Base-by-base conservation (phyloP, 37 sponge, comb jelly and placozoan species). In the Beroe forskalii region DNA sequence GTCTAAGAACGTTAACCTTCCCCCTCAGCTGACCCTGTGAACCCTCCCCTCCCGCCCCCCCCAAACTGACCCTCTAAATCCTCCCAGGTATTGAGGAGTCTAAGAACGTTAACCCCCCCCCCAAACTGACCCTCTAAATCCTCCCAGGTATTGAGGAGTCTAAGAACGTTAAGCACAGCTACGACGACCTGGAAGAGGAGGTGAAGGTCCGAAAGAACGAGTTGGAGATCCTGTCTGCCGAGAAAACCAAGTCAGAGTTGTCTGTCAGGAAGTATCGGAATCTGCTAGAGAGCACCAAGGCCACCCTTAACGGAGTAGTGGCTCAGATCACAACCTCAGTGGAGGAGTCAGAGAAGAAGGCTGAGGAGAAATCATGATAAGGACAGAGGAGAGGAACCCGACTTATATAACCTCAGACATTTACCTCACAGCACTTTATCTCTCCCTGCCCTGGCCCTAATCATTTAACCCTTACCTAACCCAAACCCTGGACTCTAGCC, bases 111-210 rank as follows among this genome's bases (percentile, higher is more conserved):
- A n/a, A n/a, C n/a, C n/a, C n/a, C n/a, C n/a, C n/a, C n/a, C n/a
- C 55, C 55, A 48, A 48, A 12, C 12, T 6, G 12, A 12, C 6
- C 55, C 55, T 48, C 55, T 48, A 64, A 64, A 23, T 30, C 66
- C 66, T 33, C 40, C 4, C 86, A 80, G 86, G 55, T 24, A 44
- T 80, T 22, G 55, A 44, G 31, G 86, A 80, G 4, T 80, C 86
- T 3, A 80, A 80, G 86, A 44, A 43, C 55, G 44, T 44, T n/a
- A 41, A 80, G 55, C 44, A 41, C 55, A 80, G 35, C 55, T 80
- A 80, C 27, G 55, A 38, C 9, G 86, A 80, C 86, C 86, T 80
- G 86, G 86, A 80, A 38, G 55, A 80, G 55, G 86, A 80, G 42
- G 86, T 80, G 2, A 80, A 43, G 20, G 30, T 24, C 1, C 44